Base-by-base conservation (phyloP, 1,140 invertebrate genomes). In the Pseudomyrmex concolor region DNA sequence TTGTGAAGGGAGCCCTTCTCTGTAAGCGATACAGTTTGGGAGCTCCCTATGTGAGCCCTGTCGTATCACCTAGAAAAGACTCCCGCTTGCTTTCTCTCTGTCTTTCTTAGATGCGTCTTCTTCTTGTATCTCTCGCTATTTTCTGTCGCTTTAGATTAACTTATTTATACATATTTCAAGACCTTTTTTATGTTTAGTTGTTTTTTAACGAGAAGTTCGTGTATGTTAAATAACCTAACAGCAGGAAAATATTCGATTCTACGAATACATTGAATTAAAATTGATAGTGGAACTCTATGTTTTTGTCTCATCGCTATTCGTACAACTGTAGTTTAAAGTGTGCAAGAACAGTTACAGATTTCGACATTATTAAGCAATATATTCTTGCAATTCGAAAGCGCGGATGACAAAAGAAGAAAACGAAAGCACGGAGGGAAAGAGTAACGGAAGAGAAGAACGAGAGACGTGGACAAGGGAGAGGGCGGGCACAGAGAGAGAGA, bases 11-110 rank as follows among this genome's bases (percentile, higher is more conserved):
- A 71, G 84, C 84, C 89, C 86, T 13, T 83, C 90, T 77, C 70
- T 74, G 91, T 91, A 91, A 93, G 89, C 87, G 93, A 93, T 92
- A 93, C 90, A 91, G 89, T 86, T 89, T 82, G 50, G 68, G 76
- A 74, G 83, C 83, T 74, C 80, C 68, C 73, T 62, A 59, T 60
- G 48, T 48, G 48, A 55, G 68, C 45, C 67, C 78, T 51, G 55
- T 66, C 22, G 17, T 63, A 17, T 59, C 81, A 51, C 50, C 57
- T 55, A 80, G 59, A 17, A 86, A 62, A 66, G 55, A 86, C 54
- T 63, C 19, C 64, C 50, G 19, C 13, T 67, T 54, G 17, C 64
- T 12, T 43, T 48, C 45, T 34, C 17, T 72, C 54, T 10, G 1
- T 19, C 15, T 66, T 8, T 68, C 15, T 62, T 55, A 25, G 9